Evolutionary conservation across 1,140 invertebrate genomes (phyloP), one percentile per base, ranked within the genome.

Genomic region (Potamilus streckersoni): DNA sequence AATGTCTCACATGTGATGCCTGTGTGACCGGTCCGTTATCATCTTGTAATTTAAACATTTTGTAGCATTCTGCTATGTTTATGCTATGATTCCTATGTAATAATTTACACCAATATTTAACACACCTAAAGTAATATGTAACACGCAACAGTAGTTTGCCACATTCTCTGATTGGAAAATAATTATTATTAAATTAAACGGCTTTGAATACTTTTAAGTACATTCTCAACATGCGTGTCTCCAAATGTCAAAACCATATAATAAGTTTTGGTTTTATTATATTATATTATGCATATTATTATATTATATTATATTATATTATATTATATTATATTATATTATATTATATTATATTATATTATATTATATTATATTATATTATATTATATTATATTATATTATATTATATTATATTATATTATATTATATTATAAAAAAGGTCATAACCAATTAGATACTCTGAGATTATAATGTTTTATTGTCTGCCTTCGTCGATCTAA

Each of bases 161-260:
- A 23, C 23, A 23, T 23, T 23, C 23, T 23, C 23, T 23, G 23
- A 23, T 23, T 23, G 23, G 23, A 23, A 23, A 23, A 23, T 23
- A 23, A 23, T 23, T 23, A 23, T 23, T 23, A 2, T 23, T 31
- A 31, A 31, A 31, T 31, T 2, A 31, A 31, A 31, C 27, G 27
- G 27, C 63, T 69, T 23, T 75, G 73, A 6, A 75, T 31, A 62
- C 20, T 17, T 69, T 75, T 59, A 75, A 69, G 69, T n/a, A 15
- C 57, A 49, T 20, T 23, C 27, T 57, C 14, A 8, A 69, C 58
- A 63, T n/a, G 38, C 13, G 62, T 55, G 55, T 19, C 73, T 66
- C 59, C 73, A 75, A n/a, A 69, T n/a, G 27, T 75, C 62, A 49
- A 67, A 69, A 49, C 66, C 73, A 31, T 75, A 75, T 69, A 23